Percentiles rank a stretch among this genome's conserved stretches.
phyloP scores from a whole-genome alignment of 2,113 vertebrate genomes.

The Sprattus sprattus region DNA sequence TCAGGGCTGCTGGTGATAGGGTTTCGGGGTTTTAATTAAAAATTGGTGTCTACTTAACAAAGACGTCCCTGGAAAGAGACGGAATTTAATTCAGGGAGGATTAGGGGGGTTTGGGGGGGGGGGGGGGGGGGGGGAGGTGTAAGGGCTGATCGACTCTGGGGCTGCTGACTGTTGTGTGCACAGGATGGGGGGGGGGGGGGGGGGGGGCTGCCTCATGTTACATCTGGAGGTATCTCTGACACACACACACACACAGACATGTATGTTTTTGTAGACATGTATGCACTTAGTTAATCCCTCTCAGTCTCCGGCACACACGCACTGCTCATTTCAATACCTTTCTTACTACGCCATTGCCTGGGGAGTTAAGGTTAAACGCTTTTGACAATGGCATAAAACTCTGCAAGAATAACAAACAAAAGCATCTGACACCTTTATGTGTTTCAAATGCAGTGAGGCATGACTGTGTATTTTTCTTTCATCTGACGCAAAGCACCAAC shows the following conservation, averaged over 20 bases:
- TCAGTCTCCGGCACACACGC: background rate
- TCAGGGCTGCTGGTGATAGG: conserved; percentile 42
- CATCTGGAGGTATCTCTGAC: background rate
- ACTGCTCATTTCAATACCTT: background rate
- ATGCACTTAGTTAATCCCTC: too few relatives aligned
- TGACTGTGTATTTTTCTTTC: background rate
- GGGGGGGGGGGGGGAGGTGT: background rate
- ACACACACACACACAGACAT: background rate
- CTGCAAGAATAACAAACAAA: background rate
- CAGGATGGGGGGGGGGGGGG: background rate
- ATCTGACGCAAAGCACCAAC: background rate
- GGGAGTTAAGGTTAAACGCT: background rate
- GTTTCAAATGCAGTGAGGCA: background rate
- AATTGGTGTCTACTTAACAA: conserved; percentile 56
- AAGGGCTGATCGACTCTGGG: conserved; percentile 13
- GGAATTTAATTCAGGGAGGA: conserved; percentile 60
- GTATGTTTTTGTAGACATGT: background rate
- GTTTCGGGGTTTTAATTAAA: conserved; percentile 65
- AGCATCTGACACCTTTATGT: background rate
- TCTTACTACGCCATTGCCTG: background rate
- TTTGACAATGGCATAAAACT: background rate
- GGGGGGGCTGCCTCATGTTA: background rate
- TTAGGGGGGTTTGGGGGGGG: conserved; percentile 43
- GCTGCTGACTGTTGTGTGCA: background rate
- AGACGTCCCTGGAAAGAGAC: conserved; percentile 54